phyloP scores from a whole-genome alignment of 2,888 invertebrate species.

The Steinernema hermaphroditum region DNA sequence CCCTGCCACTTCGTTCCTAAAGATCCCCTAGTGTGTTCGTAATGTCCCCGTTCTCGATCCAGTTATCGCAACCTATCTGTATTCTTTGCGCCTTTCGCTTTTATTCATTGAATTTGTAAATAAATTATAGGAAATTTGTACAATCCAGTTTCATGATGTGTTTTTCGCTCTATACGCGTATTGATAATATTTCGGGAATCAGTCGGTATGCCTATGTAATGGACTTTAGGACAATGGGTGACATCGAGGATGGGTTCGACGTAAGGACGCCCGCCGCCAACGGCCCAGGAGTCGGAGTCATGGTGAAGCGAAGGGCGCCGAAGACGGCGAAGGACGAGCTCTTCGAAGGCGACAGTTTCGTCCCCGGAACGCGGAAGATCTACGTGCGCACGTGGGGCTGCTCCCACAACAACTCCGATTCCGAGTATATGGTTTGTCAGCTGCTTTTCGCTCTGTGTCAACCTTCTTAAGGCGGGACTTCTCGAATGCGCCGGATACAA shows the following conservation, averaged over 20 bases:
- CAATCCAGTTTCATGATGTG: too few relatives aligned
- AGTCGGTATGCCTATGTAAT: too few relatives aligned
- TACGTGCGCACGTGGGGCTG: conserved; percentile 61
- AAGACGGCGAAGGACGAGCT: conserved; percentile 7
- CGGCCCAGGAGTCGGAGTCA: neutral
- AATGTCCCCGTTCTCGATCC: too few relatives aligned
- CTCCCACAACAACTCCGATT: conserved; percentile 89
- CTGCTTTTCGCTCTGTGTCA: too few relatives aligned
- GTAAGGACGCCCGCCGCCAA: conserved; percentile 20
- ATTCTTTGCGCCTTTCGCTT: too few relatives aligned
- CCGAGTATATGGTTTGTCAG: conserved; percentile 82
- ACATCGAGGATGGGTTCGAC: conserved; percentile 43
- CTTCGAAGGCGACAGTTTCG: conserved; percentile 31
- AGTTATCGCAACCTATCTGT: too few relatives aligned
- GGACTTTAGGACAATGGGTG: conserved; percentile 32
- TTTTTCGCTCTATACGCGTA: too few relatives aligned
- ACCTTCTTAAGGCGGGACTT: conserved; percentile 75
- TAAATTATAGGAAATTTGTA: too few relatives aligned
- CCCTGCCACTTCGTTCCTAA: too few relatives aligned
- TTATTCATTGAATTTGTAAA: too few relatives aligned
- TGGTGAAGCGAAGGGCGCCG: conserved; percentile 4
- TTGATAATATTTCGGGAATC: too few relatives aligned
- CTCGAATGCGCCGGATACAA: conserved; percentile 72
- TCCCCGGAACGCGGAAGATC: conserved; percentile 41
- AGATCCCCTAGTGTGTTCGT: too few relatives aligned